Base-by-base conservation (phyloP, 2,797 vertebrate genomes). In the Rhinella marina region DNA sequence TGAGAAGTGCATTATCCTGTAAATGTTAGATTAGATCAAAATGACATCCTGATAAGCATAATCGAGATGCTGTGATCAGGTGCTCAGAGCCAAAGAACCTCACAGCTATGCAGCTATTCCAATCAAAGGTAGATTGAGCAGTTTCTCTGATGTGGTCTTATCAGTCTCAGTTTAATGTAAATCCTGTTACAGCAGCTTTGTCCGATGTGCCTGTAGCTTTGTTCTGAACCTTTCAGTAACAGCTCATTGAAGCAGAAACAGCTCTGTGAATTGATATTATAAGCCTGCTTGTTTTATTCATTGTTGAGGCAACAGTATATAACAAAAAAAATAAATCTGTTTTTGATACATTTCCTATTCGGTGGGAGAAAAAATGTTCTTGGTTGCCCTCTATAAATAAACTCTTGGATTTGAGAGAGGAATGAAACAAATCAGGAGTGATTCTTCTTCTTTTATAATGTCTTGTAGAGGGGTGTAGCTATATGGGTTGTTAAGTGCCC, bases 191-290 rank as follows among this genome's bases (percentile, higher is more conserved):
- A 92, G 91, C 91, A 91, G 94, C 92, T 94, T 94, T 93, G 94
- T 94, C 94, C 93, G 27, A 94, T 93, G 92, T 91, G 95, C 93
- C 94, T 92, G 93, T 92, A 95, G 94, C 94, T 95, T 95, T 95
- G 94, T 95, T 96, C 94, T 92, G 92, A 94, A 94, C 92, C 91
- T 90, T 94, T 94, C 94, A 93, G 94, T 93, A 94, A 93, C 94
- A 94, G 94, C 90, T 95, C 93, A 94, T 72, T 95, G 94, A 94
- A 95, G 95, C 95, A 93, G 93, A 94, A 94, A 93, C 92, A 93
- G 91, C 92, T 91, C 90, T 92, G 93, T 88, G 94, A 95, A 95
- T 94, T 94, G 94, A 95, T 95, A 95, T 94, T 94, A 93, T 93
- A 95, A 94, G 94, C 93, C 93, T 90, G 82, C 90, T 83, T 86